A percentile compares a stretch with the other conserved stretches of the same genome.
These are phyloP conservation scores for Lepidurus apus DNA, from an alignment of 1,140 invertebrate genomes.

Conservation along the genomic window DNA sequence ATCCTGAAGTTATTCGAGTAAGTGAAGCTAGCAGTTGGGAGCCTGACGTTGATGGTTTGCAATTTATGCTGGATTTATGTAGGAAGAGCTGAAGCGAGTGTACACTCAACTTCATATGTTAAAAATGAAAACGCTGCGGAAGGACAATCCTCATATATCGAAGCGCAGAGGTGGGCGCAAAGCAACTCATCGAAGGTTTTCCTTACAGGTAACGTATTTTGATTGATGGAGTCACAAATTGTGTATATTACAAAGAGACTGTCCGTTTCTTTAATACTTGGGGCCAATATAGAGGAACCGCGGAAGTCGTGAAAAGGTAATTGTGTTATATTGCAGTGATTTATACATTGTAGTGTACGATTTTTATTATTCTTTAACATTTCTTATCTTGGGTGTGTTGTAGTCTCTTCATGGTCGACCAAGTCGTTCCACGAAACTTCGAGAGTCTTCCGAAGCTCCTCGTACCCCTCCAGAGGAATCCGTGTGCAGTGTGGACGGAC, in stretches of 20 bases:
- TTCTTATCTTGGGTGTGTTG: background rate
- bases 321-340: background rate
- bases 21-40: background rate
- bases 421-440: slow-evolving; percentile 34
- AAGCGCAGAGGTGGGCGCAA: slow-evolving; percentile 86
- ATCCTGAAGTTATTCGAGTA: slow-evolving; percentile 37
- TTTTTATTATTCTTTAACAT: background rate
- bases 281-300: background rate
- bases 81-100: slow-evolving; percentile 82
- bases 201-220: slow-evolving; percentile 60
- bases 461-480: slow-evolving; percentile 55
- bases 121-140: slow-evolving; percentile 80
- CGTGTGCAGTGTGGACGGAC: slow-evolving; percentile 67
- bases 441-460: slow-evolving; percentile 31
- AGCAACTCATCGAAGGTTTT: slow-evolving; percentile 80
- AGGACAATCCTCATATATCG: slow-evolving; percentile 92
- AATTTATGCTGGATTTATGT: slow-evolving; percentile 25
- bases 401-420: slow-evolving; percentile 36
- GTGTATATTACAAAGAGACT: background rate
- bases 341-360: background rate
- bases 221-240: background rate
- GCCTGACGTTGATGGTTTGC: background rate
- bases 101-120: slow-evolving; percentile 83
- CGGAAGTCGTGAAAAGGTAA: slow-evolving; percentile 13
- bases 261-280: background rate